Evolutionary conservation across 2,888 invertebrate genomes (phyloP), one percentile per base, ranked within the genome.

Genomic region (Aspidiotus rigidus): DNA sequence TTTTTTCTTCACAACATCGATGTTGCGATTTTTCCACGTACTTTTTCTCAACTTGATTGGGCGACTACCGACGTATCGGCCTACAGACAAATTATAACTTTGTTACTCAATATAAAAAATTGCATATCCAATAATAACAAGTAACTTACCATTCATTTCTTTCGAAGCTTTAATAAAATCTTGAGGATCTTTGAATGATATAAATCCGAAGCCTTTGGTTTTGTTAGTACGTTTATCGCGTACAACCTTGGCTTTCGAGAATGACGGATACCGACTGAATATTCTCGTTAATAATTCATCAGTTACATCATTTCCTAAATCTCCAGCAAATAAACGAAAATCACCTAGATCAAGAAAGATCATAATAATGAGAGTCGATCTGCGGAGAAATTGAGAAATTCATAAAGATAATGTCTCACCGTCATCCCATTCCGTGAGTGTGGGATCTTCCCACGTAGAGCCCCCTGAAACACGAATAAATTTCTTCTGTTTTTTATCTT

Each of bases 161-260:
- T 97, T 92, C 90, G 98, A 98, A 9, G 99, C 99, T 75, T 90
- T 88, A 67, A 95, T 95, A 77, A 98, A 99, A 79, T 99, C 99
- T 44, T 90, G 89, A 0, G 97, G 96, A 79, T 98, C 96, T 76
- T 92, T 93, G 78, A 99, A 99, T 76, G 97, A 97, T 73, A 98
- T 93, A 79, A 99, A 99, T 0, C 99, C 99, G 78, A 95, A 99
- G 0, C 99, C 99, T 81, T 97, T 97, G 73, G 95, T 96, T 79
- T 99, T 99, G 77, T 97, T 97, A 0, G 95, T 94, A 53, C 97
- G 82, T 76, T 95, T 95, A 78, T 99, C 99, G 69, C 99, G 82
- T 3, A 99, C 86, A 17, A 99, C 98, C 78, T 95, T 93, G 0
- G 98, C 97, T 76, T 87, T 88, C 77, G 90, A 85, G 79, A 99